Evolutionary conservation across 2,888 invertebrate genomes (phyloP).

Genomic region (Cinara cedri): DNA sequence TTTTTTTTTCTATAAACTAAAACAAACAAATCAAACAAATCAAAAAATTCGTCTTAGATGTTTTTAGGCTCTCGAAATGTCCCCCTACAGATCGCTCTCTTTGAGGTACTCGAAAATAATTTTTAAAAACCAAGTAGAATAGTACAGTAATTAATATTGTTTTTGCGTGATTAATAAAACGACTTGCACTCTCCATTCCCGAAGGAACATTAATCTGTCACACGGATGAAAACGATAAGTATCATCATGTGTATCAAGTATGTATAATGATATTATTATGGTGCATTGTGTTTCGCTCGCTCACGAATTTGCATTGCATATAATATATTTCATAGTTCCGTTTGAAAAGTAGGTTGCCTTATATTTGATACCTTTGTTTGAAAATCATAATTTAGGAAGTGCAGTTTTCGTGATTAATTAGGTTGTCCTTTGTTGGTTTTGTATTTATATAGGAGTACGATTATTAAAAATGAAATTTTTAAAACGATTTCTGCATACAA

Average conservation of each 20-base stretch:
- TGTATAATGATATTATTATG: background rate
- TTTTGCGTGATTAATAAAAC: constrained; percentile 9
- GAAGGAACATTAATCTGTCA: constrained; percentile 22
- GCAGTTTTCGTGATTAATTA: constrained; percentile 23
- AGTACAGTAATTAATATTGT: constrained; percentile 15
- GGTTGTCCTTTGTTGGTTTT: constrained; percentile 19
- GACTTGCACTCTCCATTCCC: background rate
- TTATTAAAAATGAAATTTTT: constrained; percentile 23
- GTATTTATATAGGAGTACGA: too few species aligned
- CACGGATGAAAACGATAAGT: background rate
- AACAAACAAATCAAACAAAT: too few species aligned
- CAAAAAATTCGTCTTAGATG: too few species aligned
- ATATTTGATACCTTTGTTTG: background rate
- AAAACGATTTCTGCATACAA: background rate
- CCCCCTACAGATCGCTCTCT: too few species aligned
- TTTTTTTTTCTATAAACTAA: too few species aligned
- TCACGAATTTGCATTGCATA: constrained; percentile 1
- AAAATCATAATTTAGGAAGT: background rate
- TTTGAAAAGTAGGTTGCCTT: constrained; percentile 24
- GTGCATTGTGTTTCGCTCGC: background rate
- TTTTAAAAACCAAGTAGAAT: background rate
- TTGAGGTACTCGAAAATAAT: background rate
- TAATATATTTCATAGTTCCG: constrained; percentile 8
- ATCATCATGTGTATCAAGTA: background rate
- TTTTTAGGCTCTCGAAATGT: too few species aligned